Evolutionary conservation across 2,888 invertebrate species (phyloP).

Genomic region (Leptopterna dolabrata): DNA sequence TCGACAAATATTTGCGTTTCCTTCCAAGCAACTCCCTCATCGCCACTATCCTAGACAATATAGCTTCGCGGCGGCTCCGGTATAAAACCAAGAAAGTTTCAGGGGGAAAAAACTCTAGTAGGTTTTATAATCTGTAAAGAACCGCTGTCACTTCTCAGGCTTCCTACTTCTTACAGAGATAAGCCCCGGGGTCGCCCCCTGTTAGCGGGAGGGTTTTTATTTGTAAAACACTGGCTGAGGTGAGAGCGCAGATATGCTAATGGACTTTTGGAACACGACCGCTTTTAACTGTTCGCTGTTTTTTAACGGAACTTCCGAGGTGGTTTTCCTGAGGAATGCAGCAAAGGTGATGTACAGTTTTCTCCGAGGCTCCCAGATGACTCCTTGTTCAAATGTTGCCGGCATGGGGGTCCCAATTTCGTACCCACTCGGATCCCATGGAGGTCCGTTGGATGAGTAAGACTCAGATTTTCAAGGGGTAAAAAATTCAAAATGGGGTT

Average conservation of each 20-base stretch:
- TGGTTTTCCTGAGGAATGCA: background rate
- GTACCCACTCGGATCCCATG: background rate
- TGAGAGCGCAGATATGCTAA: conserved; percentile 36
- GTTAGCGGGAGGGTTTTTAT: background rate
- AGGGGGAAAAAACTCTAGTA: background rate
- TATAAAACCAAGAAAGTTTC: background rate
- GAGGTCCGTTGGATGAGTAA: background rate
- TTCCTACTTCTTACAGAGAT: background rate
- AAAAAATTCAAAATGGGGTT: too few species aligned
- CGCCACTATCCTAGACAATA: background rate
- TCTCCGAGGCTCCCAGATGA: background rate
- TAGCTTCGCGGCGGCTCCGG: background rate
- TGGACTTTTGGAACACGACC: conserved; percentile 20
- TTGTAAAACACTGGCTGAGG: conserved; percentile 28
- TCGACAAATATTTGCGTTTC: too few species aligned
- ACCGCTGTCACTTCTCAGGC: background rate
- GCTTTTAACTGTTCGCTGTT: conserved; percentile 27
- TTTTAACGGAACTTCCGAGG: conserved; percentile 22
- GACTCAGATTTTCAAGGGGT: too few species aligned
- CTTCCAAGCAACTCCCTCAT: background rate
- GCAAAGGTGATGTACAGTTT: background rate
- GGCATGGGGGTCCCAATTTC: background rate
- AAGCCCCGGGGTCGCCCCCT: background rate
- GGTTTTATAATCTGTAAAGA: conserved; percentile 4
- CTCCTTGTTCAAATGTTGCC: background rate